Evolutionary conservation across 2,888 invertebrate species (phyloP).

Genomic region (Scaptodrosophila latifasciaeformis): DNA sequence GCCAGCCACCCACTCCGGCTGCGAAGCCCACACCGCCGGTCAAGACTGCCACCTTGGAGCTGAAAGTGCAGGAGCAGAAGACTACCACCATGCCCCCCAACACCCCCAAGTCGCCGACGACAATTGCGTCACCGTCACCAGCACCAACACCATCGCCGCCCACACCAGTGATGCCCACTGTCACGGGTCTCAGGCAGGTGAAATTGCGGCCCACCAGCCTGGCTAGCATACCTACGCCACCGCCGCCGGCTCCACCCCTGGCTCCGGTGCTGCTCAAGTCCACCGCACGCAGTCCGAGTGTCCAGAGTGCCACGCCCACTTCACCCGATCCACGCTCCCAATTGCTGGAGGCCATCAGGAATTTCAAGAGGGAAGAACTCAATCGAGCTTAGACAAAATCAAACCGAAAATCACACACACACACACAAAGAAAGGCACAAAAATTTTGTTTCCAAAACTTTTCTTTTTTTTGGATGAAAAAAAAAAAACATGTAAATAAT

Average conservation of each 20-base stretch:
- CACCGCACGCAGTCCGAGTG: conserved; percentile 27
- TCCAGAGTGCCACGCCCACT: conserved; percentile 30
- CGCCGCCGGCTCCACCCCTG: conserved; percentile 50
- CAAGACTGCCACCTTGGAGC: conserved; percentile 58
- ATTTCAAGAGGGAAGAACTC: conserved; percentile 77
- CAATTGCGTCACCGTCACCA: conserved; percentile 13
- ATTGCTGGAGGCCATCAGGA: conserved; percentile 83
- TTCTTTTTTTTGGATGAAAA: too few species aligned
- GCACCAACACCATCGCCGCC: conserved; percentile 14
- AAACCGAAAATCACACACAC: too few species aligned
- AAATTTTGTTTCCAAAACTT: too few species aligned
- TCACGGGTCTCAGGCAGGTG: too few species aligned
- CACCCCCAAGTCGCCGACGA: not conserved
- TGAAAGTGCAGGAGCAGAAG: conserved; percentile 47
- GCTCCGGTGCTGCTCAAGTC: conserved; percentile 70
- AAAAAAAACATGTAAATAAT: too few species aligned
- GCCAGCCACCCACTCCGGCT: conserved; percentile 7
- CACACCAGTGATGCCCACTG: conserved; percentile 20
- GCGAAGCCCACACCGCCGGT: conserved; percentile 1
- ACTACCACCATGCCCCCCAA: too few species aligned
- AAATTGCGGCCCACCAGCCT: conserved; percentile 39
- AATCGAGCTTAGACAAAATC: conserved; percentile 67
- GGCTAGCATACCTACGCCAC: conserved; percentile 22
- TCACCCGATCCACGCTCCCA: conserved; percentile 79
- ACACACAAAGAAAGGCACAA: too few species aligned